Evolutionary conservation across 1,140 invertebrate genomes (phyloP).

Genomic region (Kradibia gibbosae): DNA sequence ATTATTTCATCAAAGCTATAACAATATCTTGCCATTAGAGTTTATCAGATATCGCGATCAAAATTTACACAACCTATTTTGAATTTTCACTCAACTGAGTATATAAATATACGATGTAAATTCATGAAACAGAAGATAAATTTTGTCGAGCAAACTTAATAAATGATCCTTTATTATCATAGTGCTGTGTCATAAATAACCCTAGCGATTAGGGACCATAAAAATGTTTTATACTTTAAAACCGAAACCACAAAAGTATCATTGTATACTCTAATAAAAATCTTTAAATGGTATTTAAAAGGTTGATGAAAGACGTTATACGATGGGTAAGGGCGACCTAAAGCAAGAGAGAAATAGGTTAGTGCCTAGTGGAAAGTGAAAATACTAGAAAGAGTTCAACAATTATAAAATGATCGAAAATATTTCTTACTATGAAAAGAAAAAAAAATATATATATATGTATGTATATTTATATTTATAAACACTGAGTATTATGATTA

Average conservation of each 20-base stretch:
- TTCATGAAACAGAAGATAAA: neutral
- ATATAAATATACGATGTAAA: neutral
- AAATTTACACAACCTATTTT: slow-evolving; percentile 7
- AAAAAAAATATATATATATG: too few relatives aligned
- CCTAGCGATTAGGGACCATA: neutral
- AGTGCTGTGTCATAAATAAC: neutral
- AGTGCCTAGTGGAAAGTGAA: neutral
- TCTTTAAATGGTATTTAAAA: neutral
- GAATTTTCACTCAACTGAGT: neutral
- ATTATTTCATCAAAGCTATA: neutral
- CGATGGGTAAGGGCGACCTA: neutral
- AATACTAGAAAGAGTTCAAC: neutral
- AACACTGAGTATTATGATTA: too few relatives aligned
- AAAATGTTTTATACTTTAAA: neutral
- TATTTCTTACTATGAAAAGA: too few relatives aligned
- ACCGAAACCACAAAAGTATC: neutral
- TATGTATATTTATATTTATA: too few relatives aligned
- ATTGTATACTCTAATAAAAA: neutral
- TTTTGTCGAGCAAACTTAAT: neutral
- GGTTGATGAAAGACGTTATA: neutral
- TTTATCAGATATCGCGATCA: neutral
- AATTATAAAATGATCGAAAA: neutral
- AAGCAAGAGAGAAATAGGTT: neutral
- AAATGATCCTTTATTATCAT: neutral
- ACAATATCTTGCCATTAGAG: neutral